Evolutionary conservation across 2,113 vertebrate genomes (phyloP).

Genomic region (Psephotus haematonotus): DNA sequence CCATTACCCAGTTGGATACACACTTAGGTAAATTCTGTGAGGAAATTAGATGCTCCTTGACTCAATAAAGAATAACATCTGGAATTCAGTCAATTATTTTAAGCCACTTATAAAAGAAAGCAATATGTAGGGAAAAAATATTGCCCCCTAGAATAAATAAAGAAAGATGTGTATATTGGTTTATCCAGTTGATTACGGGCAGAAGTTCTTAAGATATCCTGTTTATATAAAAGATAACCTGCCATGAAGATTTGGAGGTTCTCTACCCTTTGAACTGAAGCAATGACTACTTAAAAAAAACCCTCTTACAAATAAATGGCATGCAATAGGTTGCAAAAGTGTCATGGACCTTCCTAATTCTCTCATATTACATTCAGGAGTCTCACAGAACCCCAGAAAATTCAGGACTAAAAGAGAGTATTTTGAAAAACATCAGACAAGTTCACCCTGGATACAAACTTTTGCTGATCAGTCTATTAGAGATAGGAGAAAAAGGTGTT

Average conservation of each 20-base stretch:
- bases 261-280: not conserved
- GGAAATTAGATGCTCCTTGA: conserved; percentile 13
- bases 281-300: not conserved
- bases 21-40: not conserved
- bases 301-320: not conserved
- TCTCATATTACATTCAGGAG: not conserved
- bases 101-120: not conserved
- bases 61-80: not conserved
- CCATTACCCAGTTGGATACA: conserved; percentile 24
- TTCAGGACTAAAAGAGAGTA: not conserved
- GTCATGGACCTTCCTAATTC: not conserved
- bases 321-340: not conserved
- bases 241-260: not conserved
- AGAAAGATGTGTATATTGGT: not conserved
- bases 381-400: not conserved
- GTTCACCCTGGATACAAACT: not conserved
- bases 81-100: not conserved
- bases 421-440: not conserved
- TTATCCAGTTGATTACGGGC: not conserved
- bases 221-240: not conserved
- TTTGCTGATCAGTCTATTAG: not conserved
- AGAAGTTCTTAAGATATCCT: not conserved
- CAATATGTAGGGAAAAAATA: not conserved
- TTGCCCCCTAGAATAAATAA: not conserved
- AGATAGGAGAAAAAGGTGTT: not conserved